phyloP scores from a whole-genome alignment of 2,888 invertebrate genomes.

The Tetranychus truncatus region DNA sequence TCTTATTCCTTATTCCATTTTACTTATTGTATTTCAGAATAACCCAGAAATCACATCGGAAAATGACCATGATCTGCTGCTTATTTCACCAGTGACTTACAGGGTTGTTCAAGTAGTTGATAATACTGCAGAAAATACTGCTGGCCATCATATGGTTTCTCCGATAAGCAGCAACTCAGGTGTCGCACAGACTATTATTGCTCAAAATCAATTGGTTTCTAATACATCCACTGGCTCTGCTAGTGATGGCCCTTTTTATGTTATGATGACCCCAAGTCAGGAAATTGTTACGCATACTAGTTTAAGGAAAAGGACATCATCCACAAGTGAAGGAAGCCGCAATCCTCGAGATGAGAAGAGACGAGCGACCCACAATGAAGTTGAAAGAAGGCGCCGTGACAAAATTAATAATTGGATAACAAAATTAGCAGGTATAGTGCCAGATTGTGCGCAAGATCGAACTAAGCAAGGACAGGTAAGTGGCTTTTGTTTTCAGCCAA shows the following conservation, averaged over 20 bases:
- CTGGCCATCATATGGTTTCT: no score
- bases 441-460: slow-evolving; percentile 44
- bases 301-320: neutral
- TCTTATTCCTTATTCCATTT: no score
- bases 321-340: slow-evolving; percentile 30
- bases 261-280: slow-evolving; percentile 10
- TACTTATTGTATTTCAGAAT: neutral
- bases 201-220: neutral
- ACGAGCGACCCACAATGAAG: slow-evolving; percentile 34
- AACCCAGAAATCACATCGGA: neutral
- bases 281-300: neutral
- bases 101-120: no score
- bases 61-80: neutral
- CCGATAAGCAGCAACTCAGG: no score
- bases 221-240: neutral
- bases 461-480: slow-evolving; percentile 42
- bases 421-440: slow-evolving; percentile 72
- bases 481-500: neutral
- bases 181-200: neutral
- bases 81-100: no score
- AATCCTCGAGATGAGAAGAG: slow-evolving; percentile 27
- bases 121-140: no score
- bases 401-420: slow-evolving; percentile 95
- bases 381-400: slow-evolving; percentile 74
- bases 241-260: slow-evolving; percentile 14